phyloP scores from a whole-genome alignment of 2,888 invertebrate species.

The Cremastinae sp. region DNA sequence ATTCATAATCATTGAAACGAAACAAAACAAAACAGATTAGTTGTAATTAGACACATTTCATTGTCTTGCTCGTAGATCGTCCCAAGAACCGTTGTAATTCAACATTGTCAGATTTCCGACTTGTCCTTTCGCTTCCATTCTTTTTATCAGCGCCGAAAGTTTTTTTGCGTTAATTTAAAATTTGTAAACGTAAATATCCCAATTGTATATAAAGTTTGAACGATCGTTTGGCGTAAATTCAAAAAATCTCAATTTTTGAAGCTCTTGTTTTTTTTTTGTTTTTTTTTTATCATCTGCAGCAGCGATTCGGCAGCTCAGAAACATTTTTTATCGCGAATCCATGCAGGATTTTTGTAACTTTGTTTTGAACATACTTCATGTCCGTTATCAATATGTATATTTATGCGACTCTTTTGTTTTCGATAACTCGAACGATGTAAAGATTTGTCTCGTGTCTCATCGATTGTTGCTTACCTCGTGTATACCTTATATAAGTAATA shows the following conservation, averaged over 20 bases:
- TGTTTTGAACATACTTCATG: constrained; percentile 13
- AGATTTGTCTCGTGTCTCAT: constrained; percentile 38
- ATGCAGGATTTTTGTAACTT: constrained; percentile 24
- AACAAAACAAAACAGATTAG: constrained; percentile 36
- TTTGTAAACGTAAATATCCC: constrained; percentile 39
- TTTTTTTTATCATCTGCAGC: constrained; percentile 17
- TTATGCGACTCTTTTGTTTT: constrained; percentile 22
- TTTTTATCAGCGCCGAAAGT: constrained; percentile 30
- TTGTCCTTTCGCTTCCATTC: background rate
- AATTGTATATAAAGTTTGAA: constrained; percentile 72
- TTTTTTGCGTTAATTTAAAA: constrained; percentile 32
- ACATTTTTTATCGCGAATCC: constrained; percentile 17
- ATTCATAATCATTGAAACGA: constrained; percentile 47
- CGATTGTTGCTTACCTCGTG: constrained; percentile 18
- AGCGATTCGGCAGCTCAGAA: constrained; percentile 1
- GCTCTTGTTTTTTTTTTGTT: constrained; percentile 26
- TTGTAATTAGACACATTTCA: constrained; percentile 1
- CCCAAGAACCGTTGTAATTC: too few relatives aligned
- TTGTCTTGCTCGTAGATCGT: background rate
- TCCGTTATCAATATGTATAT: constrained; percentile 45
- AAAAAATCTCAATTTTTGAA: constrained; percentile 60
- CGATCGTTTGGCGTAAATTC: constrained; percentile 43
- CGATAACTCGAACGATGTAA: constrained; percentile 42
- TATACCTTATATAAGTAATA: constrained; percentile 14
- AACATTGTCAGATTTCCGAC: background rate